Evolutionary conservation across 2,113 vertebrate species (phyloP).

Genomic region (Proteles cristata): DNA sequence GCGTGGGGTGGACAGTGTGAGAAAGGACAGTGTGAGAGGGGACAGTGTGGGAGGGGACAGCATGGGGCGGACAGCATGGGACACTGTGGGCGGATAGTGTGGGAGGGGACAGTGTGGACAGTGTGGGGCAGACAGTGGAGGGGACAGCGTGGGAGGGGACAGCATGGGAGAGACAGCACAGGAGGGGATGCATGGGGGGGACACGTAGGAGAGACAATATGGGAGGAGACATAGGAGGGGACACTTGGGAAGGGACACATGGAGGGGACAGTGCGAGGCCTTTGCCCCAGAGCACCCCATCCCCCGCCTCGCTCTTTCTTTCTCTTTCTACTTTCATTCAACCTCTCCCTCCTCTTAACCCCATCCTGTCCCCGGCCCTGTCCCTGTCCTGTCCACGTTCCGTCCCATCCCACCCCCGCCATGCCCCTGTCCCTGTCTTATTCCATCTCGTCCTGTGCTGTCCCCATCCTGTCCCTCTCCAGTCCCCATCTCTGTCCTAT

Average conservation of each 20-base stretch:
- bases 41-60: not conserved
- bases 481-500: not conserved
- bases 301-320: fast-evolving
- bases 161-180: not conserved
- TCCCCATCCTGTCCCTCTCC: not conserved
- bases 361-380: not conserved
- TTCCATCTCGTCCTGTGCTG: not conserved
- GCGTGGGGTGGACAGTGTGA: not conserved
- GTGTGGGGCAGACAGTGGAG: no score
- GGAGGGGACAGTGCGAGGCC: not conserved
- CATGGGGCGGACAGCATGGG: no score
- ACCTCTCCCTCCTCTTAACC: not conserved
- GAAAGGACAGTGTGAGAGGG: not conserved
- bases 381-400: not conserved
- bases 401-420: not conserved
- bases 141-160: not conserved
- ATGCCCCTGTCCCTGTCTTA: not conserved
- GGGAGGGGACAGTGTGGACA: not conserved
- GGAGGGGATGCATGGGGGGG: no score
- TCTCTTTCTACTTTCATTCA: not conserved
- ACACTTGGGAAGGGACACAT: no score
- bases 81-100: no score
- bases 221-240: not conserved
- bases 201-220: no score
- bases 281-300: fast-evolving